A percentile compares a stretch with the other conserved stretches of the same genome.
Conservation (phyloP, 2,888 invertebrate species). For the Cheilosia scutellata region DNA sequence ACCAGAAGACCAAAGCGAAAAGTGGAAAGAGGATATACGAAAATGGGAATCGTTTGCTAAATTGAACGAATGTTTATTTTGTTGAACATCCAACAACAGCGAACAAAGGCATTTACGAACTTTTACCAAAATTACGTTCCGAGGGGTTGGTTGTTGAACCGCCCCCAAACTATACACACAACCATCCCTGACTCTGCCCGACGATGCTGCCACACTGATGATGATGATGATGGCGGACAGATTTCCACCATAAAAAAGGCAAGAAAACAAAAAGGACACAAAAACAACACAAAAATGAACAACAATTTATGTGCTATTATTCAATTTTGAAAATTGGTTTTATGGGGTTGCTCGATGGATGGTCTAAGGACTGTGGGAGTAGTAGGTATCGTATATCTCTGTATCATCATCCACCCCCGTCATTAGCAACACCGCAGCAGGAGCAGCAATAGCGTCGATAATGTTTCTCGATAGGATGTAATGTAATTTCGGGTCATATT, state of each 20-base stretch:
- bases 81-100: slow-evolving; percentile 69
- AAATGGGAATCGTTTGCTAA: slow-evolving; percentile 69
- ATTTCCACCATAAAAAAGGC: slow-evolving; percentile 68
- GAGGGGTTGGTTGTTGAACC: slow-evolving; percentile 35
- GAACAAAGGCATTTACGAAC: slow-evolving; percentile 73
- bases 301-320: slow-evolving; percentile 76
- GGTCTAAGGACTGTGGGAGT: neutral
- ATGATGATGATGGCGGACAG: slow-evolving; percentile 76
- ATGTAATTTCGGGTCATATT: slow-evolving; percentile 77
- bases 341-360: slow-evolving; percentile 35
- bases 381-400: slow-evolving; percentile 35
- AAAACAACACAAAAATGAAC: slow-evolving; percentile 50
- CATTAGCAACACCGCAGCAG: slow-evolving; percentile 46
- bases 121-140: slow-evolving; percentile 73
- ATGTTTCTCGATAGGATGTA: slow-evolving; percentile 71
- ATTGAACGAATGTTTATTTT: slow-evolving; percentile 74
- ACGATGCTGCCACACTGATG: slow-evolving; percentile 42
- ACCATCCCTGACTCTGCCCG: neutral
- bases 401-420: slow-evolving; percentile 55
- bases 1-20: neutral
- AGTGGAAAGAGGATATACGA: slow-evolving; percentile 10
- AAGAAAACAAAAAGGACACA: slow-evolving; percentile 12
- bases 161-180: slow-evolving; percentile 7
- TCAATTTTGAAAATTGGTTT: slow-evolving; percentile 76
- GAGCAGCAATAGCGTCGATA: slow-evolving; percentile 61